Evolutionary conservation across 1,140 invertebrate species (phyloP), one percentile per base, ranked within the genome.

Genomic region (Zelostemma sp.): DNA sequence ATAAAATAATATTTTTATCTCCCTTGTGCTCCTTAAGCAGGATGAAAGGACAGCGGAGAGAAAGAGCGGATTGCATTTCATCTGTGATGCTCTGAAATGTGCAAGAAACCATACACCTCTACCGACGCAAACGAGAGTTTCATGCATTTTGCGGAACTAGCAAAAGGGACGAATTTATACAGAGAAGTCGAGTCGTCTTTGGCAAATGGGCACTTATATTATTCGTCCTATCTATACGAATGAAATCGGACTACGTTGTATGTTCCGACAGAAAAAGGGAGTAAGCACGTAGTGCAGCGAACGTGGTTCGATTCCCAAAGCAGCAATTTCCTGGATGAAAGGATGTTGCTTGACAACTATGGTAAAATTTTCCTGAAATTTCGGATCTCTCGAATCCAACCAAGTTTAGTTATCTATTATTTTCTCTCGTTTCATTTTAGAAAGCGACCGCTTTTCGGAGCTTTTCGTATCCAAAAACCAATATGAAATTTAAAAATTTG

Each of bases 271-370:
- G 19, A 48, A 11, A 17, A 19, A 46, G 5, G 17, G 8, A 4
- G 16, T 19, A 48, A 28, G 19, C 46, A 48, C 46, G 46, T 48
- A 48, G n/a, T 28, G 21, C 11, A 14, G 14, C 6, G 21, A 48
- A 48, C 19, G 46, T 48, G 46, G 46, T 5, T 9, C 46, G 46
- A 48, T 25, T 48, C n/a, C 25, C 28, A 6, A 25, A 12, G 14
- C 19, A 6, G 18, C 28, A 25, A 14, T 48, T 48, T 48, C 21
- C 40, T 12, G 14, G 14, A 41, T n/a, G 14, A 15, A 41, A 15
- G n/a, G 14, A 6, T 15, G 14, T 14, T 15, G 40, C 40, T 15
- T 41, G 40, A 6, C 40, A 15, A 41, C 1, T 1, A 6, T 14
- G 15, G 40, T 15, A 15, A 41, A 41, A 41, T 41, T 6, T 12